Evolutionary conservation across 2,797 vertebrate species (phyloP).

Genomic region (Halcyon chelicuti): DNA sequence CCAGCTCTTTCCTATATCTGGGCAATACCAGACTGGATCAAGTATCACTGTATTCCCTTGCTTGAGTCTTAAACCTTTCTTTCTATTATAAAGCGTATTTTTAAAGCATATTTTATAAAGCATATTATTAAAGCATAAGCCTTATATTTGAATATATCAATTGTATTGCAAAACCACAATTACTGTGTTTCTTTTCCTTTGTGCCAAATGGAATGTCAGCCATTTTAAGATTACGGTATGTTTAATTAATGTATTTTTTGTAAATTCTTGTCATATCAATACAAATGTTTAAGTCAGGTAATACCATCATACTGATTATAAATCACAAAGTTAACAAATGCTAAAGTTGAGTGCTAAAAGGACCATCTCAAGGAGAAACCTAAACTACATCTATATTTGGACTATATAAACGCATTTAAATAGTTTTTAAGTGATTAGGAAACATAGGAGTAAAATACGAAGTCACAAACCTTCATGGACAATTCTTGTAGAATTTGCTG

Average conservation of each 20-base stretch:
- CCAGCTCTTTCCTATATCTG: background rate
- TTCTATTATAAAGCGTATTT: background rate
- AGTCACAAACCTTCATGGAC: background rate
- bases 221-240: background rate
- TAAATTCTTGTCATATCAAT: background rate
- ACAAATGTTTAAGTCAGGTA: constrained; percentile 12
- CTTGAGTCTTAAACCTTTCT: background rate
- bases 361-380: background rate
- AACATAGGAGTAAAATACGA: background rate
- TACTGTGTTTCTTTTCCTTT: constrained; percentile 30
- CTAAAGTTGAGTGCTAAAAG: background rate
- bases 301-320: background rate
- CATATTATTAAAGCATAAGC: background rate
- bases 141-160: background rate
- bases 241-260: background rate
- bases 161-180: constrained; percentile 13
- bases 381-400: background rate
- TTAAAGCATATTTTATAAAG: too few relatives aligned
- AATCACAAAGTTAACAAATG: background rate
- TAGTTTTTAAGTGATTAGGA: background rate
- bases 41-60: background rate
- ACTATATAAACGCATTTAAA: background rate
- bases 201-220: background rate
- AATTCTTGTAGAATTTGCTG: background rate
- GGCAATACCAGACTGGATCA: background rate